Evolutionary conservation across 2,113 vertebrate species (phyloP).

Genomic region (Coreoperca whiteheadi): DNA sequence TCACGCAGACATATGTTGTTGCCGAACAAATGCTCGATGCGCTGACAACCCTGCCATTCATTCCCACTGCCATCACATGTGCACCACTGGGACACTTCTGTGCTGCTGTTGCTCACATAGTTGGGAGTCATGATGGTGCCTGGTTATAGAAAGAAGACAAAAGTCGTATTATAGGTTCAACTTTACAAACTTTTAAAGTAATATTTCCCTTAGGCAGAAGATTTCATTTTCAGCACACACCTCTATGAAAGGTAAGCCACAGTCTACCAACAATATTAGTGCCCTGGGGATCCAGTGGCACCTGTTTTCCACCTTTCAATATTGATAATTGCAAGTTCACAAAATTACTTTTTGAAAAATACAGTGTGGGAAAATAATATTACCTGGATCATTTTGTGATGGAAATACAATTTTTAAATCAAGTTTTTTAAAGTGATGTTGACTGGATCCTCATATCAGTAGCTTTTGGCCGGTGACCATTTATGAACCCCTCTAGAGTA

Average conservation of each 20-base stretch:
- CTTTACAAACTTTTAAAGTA: constrained; percentile 10
- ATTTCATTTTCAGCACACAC: constrained; percentile 34
- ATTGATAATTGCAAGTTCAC: constrained; percentile 52
- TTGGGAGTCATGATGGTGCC: constrained; percentile 97
- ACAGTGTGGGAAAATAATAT: constrained; percentile 30
- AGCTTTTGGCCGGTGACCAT: constrained; percentile 31
- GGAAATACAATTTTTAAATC: constrained; percentile 45
- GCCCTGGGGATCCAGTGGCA: constrained; percentile 25
- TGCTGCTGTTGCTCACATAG: constrained; percentile 92
- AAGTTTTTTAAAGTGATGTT: constrained; percentile 37
- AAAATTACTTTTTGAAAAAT: constrained; percentile 54
- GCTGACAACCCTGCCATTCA: constrained; percentile 91
- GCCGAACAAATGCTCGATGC: constrained; percentile 89
- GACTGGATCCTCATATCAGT: constrained; percentile 27
- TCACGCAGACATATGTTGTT: constrained; percentile 93
- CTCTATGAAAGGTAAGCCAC: constrained; percentile 4
- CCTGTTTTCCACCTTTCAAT: constrained; percentile 39
- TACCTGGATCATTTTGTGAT: constrained; percentile 21
- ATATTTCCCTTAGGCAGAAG: constrained; percentile 25
- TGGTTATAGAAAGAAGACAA: constrained; percentile 62
- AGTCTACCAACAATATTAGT: constrained; percentile 39
- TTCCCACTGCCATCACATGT: constrained; percentile 95
- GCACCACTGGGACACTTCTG: constrained; percentile 93
- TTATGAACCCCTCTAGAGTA: constrained; percentile 20
- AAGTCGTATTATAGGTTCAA: constrained; percentile 19